Percentiles rank a stretch among this genome's conserved stretches.
Conservation (phyloP, 2,113 vertebrate species). For the Connochaetes taurinus region DNA sequence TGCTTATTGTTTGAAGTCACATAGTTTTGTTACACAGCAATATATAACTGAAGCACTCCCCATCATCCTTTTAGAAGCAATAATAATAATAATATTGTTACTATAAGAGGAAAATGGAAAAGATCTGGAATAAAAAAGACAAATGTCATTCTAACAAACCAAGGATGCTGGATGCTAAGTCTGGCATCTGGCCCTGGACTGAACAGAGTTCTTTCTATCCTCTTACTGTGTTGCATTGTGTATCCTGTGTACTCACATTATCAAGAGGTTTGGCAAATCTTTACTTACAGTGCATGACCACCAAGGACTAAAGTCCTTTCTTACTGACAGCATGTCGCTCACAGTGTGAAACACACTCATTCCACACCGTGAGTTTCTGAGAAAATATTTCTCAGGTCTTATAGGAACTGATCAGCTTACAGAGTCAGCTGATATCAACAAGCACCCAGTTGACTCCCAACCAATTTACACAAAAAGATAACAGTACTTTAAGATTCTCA, state of each 20-base stretch:
- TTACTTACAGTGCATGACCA: not conserved
- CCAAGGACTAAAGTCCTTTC: not conserved
- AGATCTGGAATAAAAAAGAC: not conserved
- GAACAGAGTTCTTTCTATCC: not conserved
- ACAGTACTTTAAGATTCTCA: not conserved
- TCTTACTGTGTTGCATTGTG: not conserved
- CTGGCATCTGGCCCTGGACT: not conserved
- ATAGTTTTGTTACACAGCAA: not conserved
- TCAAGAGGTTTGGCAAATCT: not conserved
- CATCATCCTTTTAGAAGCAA: not conserved
- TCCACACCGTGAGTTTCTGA: not conserved
- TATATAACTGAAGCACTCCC: not conserved
- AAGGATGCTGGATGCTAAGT: not conserved
- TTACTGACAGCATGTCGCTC: not conserved
- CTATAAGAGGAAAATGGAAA: not conserved
- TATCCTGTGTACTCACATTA: rapidly evolving
- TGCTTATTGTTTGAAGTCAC: not conserved
- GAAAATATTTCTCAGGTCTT: not conserved
- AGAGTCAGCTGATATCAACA: not conserved
- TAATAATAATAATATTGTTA: not conserved
- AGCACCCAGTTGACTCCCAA: not conserved
- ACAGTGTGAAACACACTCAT: not conserved
- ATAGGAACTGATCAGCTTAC: not conserved
- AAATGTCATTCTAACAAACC: not conserved
- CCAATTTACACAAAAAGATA: not conserved